Evolutionary conservation across 2,113 vertebrate species (phyloP).

Genomic region (Dendropsophus ebraccatus): DNA sequence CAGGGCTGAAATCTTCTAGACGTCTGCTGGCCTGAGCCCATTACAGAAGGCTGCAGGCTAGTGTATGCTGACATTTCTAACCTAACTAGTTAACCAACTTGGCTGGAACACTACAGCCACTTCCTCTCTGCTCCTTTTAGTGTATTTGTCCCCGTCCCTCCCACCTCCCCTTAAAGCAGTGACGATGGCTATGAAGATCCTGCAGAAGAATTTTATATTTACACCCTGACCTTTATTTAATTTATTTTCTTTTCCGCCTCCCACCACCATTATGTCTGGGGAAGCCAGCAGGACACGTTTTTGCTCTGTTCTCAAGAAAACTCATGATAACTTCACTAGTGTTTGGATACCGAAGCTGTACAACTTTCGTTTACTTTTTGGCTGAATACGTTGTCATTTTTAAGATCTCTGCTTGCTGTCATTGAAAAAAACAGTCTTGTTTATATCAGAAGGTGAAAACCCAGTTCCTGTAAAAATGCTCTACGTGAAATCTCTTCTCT

Average conservation of each 20-base stretch:
- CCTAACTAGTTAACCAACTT: slow-evolving; percentile 75
- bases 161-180: slow-evolving; percentile 61
- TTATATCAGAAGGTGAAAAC: no score
- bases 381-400: background rate
- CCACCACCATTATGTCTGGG: background rate
- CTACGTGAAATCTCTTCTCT: no score
- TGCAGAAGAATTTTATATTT: slow-evolving; percentile 56
- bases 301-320: background rate
- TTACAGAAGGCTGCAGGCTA: slow-evolving; percentile 93
- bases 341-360: background rate
- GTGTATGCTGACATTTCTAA: slow-evolving; percentile 78
- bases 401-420: no score
- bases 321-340: background rate
- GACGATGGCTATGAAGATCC: slow-evolving; percentile 62
- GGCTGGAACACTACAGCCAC: slow-evolving; percentile 77
- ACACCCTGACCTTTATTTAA: no score
- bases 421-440: no score
- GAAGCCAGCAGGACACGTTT: background rate
- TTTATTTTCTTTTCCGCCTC: slow-evolving; percentile 1
- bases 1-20: slow-evolving; percentile 93
- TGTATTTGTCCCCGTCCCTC: slow-evolving; percentile 65
- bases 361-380: background rate
- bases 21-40: slow-evolving; percentile 90
- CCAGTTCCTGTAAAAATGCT: no score
- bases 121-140: slow-evolving; percentile 75